Base-by-base conservation (phyloP, 2,113 vertebrate species). In the Nerophis ophidion region DNA sequence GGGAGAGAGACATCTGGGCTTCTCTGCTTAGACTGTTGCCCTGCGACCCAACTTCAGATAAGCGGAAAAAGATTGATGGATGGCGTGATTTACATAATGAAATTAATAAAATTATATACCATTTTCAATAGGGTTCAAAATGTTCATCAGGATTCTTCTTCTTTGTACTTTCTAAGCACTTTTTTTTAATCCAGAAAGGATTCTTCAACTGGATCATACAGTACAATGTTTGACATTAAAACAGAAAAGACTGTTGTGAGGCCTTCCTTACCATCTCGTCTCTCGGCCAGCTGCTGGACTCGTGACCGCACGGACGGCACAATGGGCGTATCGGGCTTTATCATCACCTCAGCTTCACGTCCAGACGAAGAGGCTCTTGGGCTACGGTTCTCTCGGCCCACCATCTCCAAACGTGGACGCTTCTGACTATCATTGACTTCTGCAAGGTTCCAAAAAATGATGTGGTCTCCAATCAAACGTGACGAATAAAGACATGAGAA, bases 291-390 rank as follows among this genome's bases (percentile, higher is more conserved):
- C 48, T 83, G 82, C 56, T 89, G 82, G 48, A 89, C 70, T 48
- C 83, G 51, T 17, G 82, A 86, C 4, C 50, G 79, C 42, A 90
- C 66, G 0, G 90, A 89, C 0, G 74, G 60, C 36, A 88, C 68
- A 11, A 84, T 81, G 0, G 86, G 89, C 0, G 88, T 89, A 72
- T 91, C 89, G 0, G 86, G 77, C 59, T 88, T 89, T 3, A 67
- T 35, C 44, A 82, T 66, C 0, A 62, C 67, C 56, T 86, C 88
- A 10, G 50, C 57, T 1, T 10, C 15, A 4, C 71, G 69, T 34
- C 65, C 61, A n/a, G 67, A 67, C 0, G 17, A 52, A 1, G 52
- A 63, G 0, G 59, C 50, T 57, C 60, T 40, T 0, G 89, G 89
- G 48, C 71, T 76, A 0, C 60, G 59, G 63, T 90, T 90, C 69